Evolutionary conservation across 1,140 invertebrate genomes (phyloP).

Genomic region (Hyles vespertilio): DNA sequence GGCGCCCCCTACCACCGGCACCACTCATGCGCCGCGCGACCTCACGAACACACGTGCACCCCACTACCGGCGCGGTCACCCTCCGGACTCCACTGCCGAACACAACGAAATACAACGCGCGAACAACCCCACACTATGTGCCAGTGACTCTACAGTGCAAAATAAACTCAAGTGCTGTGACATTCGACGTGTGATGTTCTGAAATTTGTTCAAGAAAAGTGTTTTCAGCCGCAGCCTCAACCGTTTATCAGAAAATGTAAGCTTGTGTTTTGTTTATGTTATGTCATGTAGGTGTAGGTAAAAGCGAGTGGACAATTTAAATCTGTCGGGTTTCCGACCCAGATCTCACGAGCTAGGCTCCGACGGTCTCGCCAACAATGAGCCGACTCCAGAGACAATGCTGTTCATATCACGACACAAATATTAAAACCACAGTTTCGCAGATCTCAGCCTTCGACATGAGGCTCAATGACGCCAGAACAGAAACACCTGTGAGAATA

Average conservation of each 20-base stretch:
- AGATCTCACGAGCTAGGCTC: slow-evolving; percentile 58
- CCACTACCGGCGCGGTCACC: slow-evolving; percentile 45
- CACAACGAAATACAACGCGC: slow-evolving; percentile 25
- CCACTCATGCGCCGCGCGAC: slow-evolving; percentile 69
- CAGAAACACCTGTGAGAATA: slow-evolving; percentile 70
- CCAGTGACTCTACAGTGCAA: slow-evolving; percentile 57
- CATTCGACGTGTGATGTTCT: slow-evolving; percentile 61
- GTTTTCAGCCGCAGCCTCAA: slow-evolving; percentile 61
- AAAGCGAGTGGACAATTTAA: slow-evolving; percentile 26
- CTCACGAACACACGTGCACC: slow-evolving; percentile 63
- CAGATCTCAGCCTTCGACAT: slow-evolving; percentile 55
- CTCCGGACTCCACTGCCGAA: slow-evolving; percentile 32
- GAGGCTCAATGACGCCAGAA: slow-evolving; percentile 58
- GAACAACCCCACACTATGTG: slow-evolving; percentile 45
- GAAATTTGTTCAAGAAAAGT: slow-evolving; percentile 44
- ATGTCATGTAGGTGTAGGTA: neutral
- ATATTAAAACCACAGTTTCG: slow-evolving; percentile 55
- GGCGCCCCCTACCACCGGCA: slow-evolving; percentile 65
- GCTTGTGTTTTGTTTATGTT: slow-evolving; percentile 48
- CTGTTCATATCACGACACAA: slow-evolving; percentile 49
- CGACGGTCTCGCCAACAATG: slow-evolving; percentile 31
- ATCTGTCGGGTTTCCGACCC: slow-evolving; percentile 47
- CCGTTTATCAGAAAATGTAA: slow-evolving; percentile 67
- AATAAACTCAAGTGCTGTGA: slow-evolving; percentile 54
- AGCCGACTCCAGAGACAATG: slow-evolving; percentile 50